phyloP scores from a whole-genome alignment of 2,888 invertebrate genomes.

The Ecdyonurus torrentis region DNA sequence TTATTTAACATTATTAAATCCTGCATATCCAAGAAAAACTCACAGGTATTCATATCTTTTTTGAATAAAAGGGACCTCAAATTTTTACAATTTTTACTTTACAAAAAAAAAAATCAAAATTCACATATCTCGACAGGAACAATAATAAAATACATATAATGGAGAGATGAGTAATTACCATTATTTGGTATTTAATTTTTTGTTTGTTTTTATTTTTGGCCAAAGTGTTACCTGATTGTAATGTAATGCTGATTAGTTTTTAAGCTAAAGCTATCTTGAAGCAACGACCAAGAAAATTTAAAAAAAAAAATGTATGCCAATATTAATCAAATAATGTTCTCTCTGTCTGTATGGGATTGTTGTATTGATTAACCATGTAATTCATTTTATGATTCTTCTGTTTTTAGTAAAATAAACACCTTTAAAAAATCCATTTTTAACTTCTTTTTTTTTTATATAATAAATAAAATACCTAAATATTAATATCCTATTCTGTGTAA shows the following conservation, averaged over 20 bases:
- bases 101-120: background rate
- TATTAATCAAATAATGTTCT: no score
- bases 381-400: background rate
- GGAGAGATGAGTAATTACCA: no score
- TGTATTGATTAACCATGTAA: background rate
- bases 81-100: background rate
- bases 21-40: background rate
- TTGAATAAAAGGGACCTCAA: background rate
- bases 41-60: background rate
- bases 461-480: no score
- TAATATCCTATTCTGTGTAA: no score
- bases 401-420: background rate
- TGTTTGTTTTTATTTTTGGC: background rate
- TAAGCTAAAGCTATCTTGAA: background rate
- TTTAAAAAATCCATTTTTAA: background rate
- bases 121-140: background rate
- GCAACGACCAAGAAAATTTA: background rate
- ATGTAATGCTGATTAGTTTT: background rate
- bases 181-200: no score
- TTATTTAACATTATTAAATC: background rate
- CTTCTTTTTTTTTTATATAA: background rate
- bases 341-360: background rate
- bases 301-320: background rate
- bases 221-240: background rate
- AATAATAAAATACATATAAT: no score